Conservation (phyloP, 2,797 vertebrate genomes). For the Furcifer pardalis region DNA sequence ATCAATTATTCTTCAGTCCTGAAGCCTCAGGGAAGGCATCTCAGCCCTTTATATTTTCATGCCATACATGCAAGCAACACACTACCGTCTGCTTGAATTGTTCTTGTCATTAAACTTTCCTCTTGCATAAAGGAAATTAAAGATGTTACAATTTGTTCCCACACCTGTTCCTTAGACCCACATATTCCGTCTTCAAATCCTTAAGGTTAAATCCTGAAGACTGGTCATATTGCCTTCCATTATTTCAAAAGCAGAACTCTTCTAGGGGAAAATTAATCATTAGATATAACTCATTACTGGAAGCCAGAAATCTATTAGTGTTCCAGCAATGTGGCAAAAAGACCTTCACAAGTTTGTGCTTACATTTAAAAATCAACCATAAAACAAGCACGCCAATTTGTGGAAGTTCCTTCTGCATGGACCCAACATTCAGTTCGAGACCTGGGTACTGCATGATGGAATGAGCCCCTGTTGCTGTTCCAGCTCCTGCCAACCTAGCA, state of each 20-base stretch:
- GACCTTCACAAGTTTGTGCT: no score
- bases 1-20: conserved; percentile 16
- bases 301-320: no score
- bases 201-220: no score
- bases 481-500: no score
- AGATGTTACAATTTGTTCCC: background rate
- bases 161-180: conserved; percentile 4
- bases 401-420: no score
- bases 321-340: no score
- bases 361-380: no score
- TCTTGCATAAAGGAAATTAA: conserved; percentile 9
- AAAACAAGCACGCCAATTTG: no score
- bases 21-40: background rate
- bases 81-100: background rate
- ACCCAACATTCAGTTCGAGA: no score
- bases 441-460: no score
- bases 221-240: background rate
- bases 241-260: background rate
- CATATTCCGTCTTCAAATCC: conserved; percentile 7
- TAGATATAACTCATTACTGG: no score
- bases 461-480: no score
- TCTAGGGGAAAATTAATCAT: background rate
- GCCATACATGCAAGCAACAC: conserved; percentile 7
- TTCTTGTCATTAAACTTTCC: conserved; percentile 12
- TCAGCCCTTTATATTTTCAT: background rate